Evolutionary conservation across 2,113 vertebrate species (phyloP).

Genomic region (Nothoprocta perdicaria): DNA sequence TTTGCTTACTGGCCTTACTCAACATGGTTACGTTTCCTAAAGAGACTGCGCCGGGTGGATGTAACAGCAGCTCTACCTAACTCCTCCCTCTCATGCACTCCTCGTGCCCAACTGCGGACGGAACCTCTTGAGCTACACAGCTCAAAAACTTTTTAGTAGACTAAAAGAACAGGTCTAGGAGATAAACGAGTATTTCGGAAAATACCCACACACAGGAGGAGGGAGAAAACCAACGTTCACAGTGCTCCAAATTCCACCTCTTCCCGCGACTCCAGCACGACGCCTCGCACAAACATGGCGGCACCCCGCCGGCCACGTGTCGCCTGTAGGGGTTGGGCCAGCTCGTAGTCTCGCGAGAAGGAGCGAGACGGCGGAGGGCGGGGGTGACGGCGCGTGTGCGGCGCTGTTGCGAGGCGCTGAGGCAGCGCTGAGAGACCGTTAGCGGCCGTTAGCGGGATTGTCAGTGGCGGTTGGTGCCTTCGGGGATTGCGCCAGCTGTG

Average conservation of each 20-base stretch:
- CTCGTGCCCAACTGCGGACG: background rate
- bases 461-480: too few relatives aligned
- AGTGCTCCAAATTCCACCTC: fast-evolving
- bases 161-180: background rate
- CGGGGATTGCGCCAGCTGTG: too few relatives aligned
- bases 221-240: fast-evolving
- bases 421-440: too few relatives aligned
- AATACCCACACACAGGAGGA: background rate
- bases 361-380: fast-evolving
- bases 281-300: background rate
- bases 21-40: background rate
- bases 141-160: background rate
- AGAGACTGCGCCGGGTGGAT: fast-evolving
- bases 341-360: background rate
- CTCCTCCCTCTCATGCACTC: background rate
- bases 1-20: background rate
- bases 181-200: background rate
- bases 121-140: fast-evolving
- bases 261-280: fast-evolving
- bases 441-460: background rate
- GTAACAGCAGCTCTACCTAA: background rate
- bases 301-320: fast-evolving
- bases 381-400: background rate
- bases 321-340: fast-evolving
- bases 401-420: fast-evolving